phyloP scores from a whole-genome alignment of 2,888 invertebrate genomes.

The Andrena bicolor region DNA sequence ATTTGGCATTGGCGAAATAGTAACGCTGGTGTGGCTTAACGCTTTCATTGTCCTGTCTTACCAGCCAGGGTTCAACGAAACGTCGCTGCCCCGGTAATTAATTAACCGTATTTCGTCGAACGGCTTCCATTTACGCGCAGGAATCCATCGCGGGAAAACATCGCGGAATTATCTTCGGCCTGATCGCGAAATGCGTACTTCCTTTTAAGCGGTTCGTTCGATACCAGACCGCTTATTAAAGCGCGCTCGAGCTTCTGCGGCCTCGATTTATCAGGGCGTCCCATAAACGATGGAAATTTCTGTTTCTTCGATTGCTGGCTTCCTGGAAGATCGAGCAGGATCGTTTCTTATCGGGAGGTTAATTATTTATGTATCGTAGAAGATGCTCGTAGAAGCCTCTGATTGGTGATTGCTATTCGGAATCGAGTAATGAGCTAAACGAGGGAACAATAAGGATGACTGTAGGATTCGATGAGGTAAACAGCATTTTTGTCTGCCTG shows the following conservation, averaged over 20 bases:
- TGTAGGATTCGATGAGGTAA: too few species aligned
- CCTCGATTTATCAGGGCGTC: constrained; percentile 19
- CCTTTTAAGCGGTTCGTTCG: constrained; percentile 29
- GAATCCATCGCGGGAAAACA: constrained; percentile 8
- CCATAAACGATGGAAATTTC: background rate
- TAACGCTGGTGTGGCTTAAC: constrained; percentile 41
- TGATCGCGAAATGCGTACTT: constrained; percentile 26
- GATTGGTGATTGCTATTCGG: too few species aligned
- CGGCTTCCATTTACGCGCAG: constrained; percentile 28
- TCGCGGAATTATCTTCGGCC: constrained; percentile 29
- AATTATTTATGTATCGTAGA: background rate
- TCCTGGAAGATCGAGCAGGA: background rate
- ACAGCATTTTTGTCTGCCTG: too few species aligned
- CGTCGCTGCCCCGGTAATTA: constrained; percentile 37
- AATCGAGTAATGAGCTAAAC: too few species aligned
- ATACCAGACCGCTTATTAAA: constrained; percentile 20
- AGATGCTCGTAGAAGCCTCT: background rate
- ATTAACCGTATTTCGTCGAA: constrained; percentile 48
- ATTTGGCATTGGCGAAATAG: constrained; percentile 54
- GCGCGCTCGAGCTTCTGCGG: background rate
- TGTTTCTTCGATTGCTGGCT: background rate
- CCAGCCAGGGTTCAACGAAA: background rate
- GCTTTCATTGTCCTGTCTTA: constrained; percentile 51
- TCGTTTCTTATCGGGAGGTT: background rate
- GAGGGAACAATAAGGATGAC: background rate